Evolutionary conservation across 1,140 invertebrate genomes (phyloP).

Genomic region (Diachasmimorpha longicaudata): DNA sequence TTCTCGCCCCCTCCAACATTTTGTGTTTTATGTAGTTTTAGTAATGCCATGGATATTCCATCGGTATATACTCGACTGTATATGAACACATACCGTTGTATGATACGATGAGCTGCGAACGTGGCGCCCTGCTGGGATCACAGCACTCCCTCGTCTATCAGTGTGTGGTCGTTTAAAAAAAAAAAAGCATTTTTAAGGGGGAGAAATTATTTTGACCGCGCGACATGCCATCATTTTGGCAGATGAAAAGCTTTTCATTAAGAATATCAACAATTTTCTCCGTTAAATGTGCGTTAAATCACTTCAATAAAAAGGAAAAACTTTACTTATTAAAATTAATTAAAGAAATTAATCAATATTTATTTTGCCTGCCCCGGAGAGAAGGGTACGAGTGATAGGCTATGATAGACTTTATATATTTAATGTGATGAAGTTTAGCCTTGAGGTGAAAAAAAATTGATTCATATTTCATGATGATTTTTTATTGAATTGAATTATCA

Average conservation of each 20-base stretch:
- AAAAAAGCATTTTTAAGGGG: constrained; percentile 40
- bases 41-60: constrained; percentile 53
- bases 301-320: not conserved
- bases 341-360: too few species aligned
- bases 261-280: too few species aligned
- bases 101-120: constrained; percentile 31
- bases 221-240: not conserved
- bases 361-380: too few species aligned
- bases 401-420: too few species aligned
- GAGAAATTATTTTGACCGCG: not conserved
- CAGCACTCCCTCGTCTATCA: constrained; percentile 27
- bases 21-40: constrained; percentile 61
- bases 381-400: too few species aligned
- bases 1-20: constrained; percentile 17
- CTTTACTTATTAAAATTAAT: too few species aligned
- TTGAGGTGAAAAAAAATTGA: too few species aligned
- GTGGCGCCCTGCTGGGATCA: constrained; percentile 47
- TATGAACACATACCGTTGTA: not conserved
- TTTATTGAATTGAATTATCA: too few species aligned
- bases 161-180: constrained; percentile 55
- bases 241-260: not conserved
- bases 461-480: too few species aligned
- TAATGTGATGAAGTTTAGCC: too few species aligned
- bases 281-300: not conserved
- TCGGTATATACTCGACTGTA: not conserved